Percentiles rank a stretch among this genome's conserved stretches.
Evolutionary conservation across 2,888 invertebrate genomes (phyloP).

Genomic region (Drosophila mercatorum): DNA sequence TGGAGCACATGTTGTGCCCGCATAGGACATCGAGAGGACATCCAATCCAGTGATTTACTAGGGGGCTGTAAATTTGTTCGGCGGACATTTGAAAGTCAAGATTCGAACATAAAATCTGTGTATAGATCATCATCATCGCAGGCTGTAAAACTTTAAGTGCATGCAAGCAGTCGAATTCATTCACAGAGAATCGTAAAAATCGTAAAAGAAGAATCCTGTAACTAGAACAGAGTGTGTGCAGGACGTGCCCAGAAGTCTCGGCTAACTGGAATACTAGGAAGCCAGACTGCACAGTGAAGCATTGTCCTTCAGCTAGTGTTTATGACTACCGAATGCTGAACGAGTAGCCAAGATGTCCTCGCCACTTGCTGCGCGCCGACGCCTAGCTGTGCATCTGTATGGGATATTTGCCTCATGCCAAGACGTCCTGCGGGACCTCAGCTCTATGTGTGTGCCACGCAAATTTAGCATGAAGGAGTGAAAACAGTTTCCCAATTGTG

Average conservation of each 20-base stretch:
- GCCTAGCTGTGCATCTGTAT: conserved; percentile 47
- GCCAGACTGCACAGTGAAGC: neutral
- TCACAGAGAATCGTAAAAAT: conserved; percentile 61
- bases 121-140: conserved; percentile 59
- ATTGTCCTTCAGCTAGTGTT: conserved; percentile 46
- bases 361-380: conserved; percentile 60
- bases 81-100: conserved; percentile 25
- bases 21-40: conserved; percentile 6
- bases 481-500: conserved; percentile 69
- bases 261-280: conserved; percentile 36
- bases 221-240: conserved; percentile 25
- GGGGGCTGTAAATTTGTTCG: conserved; percentile 69
- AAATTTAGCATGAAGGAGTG: conserved; percentile 81
- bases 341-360: conserved; percentile 49
- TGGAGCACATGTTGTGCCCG: conserved; percentile 54
- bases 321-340: conserved; percentile 60
- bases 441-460: conserved; percentile 59
- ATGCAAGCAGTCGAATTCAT: conserved; percentile 57
- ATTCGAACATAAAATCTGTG: conserved; percentile 40
- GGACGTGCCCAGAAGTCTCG: conserved; percentile 35
- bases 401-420: conserved; percentile 49
- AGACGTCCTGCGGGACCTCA: conserved; percentile 60
- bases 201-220: conserved; percentile 2
- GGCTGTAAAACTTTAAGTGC: conserved; percentile 62
- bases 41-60: conserved; percentile 56